Evolutionary conservation across 1,140 invertebrate species (phyloP).

Genomic region (Achroia grisella): DNA sequence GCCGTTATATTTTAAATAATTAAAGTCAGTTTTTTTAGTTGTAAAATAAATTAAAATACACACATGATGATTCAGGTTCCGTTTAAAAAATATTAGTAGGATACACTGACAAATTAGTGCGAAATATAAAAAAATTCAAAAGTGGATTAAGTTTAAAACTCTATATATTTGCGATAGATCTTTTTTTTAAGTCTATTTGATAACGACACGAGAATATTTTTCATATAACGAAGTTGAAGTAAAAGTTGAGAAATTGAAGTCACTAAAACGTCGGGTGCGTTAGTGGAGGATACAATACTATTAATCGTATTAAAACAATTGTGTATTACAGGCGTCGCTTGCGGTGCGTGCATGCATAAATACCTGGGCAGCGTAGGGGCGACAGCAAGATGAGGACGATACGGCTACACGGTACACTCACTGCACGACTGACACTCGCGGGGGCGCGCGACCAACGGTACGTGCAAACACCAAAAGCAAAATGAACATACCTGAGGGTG

Average conservation of each 20-base stretch:
- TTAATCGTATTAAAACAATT: constrained; percentile 2
- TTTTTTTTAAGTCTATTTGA: neutral
- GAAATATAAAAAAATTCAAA: no score
- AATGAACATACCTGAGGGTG: constrained; percentile 70
- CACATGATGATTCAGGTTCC: no score
- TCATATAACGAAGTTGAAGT: no score
- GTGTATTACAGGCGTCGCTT: constrained; percentile 17
- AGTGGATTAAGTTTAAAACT: no score
- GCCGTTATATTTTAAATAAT: no score
- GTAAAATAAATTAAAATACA: no score
- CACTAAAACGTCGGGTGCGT: constrained; percentile 5
- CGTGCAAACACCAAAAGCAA: constrained; percentile 69
- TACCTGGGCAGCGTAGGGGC: constrained; percentile 14
- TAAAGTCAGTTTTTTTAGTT: no score
- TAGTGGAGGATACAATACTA: constrained; percentile 2
- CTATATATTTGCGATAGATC: no score
- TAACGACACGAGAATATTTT: neutral
- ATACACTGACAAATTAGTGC: no score
- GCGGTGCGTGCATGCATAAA: constrained; percentile 51
- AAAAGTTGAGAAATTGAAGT: neutral
- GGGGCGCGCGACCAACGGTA: constrained; percentile 31
- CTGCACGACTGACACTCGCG: constrained; percentile 62
- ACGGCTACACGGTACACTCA: constrained; percentile 40
- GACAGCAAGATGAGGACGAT: constrained; percentile 16
- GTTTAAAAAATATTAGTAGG: no score